These are phyloP conservation scores for Copsychus sechellarum DNA, from an alignment of 2,113 vertebrate genomes.

Conservation along the genomic window DNA sequence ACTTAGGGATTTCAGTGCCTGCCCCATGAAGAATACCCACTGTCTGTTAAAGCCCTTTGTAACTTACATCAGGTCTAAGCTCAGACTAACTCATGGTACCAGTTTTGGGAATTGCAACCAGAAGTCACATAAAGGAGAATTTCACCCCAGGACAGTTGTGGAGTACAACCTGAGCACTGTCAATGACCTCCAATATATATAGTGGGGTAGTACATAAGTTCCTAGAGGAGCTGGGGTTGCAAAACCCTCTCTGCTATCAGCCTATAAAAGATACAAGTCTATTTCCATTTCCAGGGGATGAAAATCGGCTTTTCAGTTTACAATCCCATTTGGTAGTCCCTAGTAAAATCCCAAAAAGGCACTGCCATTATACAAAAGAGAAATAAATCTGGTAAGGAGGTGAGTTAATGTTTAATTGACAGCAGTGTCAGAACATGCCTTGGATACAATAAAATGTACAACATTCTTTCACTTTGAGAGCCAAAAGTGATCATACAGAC, in stretches of 20 bases:
- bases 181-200: background rate
- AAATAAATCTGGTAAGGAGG: background rate
- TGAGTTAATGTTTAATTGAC: background rate
- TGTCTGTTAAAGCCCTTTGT: background rate
- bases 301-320: background rate
- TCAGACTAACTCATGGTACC: background rate
- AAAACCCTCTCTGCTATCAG: background rate
- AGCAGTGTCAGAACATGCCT: background rate
- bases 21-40: fast-evolving
- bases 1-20: background rate
- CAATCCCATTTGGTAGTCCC: background rate
- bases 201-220: background rate
- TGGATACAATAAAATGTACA: background rate
- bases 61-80: background rate
- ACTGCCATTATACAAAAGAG: background rate
- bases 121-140: background rate
- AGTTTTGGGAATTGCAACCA: background rate
- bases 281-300: background rate
- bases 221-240: background rate
- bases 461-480: background rate
- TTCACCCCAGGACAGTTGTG: background rate
- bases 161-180: background rate
- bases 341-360: background rate
- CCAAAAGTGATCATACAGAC: background rate
- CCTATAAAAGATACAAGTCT: background rate